Percentiles rank a stretch among this genome's conserved stretches.
Conservation (phyloP, 35 echinoderm and acorn worm genomes). For the Lytechinus pictus region DNA sequence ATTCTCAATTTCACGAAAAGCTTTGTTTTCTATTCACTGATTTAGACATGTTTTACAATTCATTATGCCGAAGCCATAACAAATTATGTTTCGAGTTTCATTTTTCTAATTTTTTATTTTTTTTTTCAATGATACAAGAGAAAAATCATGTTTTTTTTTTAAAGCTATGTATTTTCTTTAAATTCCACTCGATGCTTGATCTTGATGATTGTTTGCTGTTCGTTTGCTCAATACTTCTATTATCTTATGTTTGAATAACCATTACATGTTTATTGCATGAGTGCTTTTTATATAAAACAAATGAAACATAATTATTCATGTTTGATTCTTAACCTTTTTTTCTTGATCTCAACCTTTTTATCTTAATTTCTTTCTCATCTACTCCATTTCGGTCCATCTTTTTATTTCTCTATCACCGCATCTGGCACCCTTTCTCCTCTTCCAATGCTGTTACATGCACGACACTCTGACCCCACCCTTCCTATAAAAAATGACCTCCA, state of each 20-base stretch:
- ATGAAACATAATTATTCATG: constrained; percentile 1
- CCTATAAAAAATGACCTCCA: background rate
- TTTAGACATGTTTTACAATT: too few relatives aligned
- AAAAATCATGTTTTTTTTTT: too few relatives aligned
- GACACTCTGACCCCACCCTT: background rate
- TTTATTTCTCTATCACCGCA: background rate
- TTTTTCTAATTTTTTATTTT: too few relatives aligned
- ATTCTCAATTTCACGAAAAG: too few relatives aligned
- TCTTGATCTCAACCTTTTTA: background rate
- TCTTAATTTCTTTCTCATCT: background rate
- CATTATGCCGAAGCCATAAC: too few relatives aligned
- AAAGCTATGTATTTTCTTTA: too few relatives aligned
- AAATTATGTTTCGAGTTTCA: too few relatives aligned
- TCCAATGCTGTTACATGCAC: background rate
- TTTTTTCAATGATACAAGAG: too few relatives aligned
- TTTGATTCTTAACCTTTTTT: background rate
- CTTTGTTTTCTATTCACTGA: too few relatives aligned
- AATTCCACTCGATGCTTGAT: background rate
- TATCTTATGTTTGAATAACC: background rate
- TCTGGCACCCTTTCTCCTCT: background rate
- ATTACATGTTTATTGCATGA: background rate
- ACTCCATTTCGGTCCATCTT: background rate
- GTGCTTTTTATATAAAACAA: background rate
- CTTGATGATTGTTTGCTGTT: background rate
- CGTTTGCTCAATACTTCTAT: background rate